These are phyloP conservation scores for Prenolepis imparis DNA, from an alignment of 2,888 invertebrate species.

Conservation along the genomic window DNA sequence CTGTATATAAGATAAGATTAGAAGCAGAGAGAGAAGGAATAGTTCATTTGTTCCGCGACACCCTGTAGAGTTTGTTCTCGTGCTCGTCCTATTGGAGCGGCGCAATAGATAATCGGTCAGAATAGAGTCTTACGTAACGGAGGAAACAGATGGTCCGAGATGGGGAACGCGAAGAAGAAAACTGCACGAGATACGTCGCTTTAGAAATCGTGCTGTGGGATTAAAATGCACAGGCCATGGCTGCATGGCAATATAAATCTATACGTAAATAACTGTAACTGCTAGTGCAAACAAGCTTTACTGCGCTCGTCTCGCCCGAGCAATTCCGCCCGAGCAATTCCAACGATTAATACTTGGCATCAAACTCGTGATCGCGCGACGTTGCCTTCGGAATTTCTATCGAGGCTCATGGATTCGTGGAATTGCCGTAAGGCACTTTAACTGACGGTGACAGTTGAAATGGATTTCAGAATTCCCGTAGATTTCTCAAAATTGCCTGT, in stretches of 20 bases:
- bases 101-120: conserved; percentile 42
- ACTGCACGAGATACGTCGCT: background rate
- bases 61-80: conserved; percentile 1
- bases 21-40: background rate
- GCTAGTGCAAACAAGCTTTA: conserved; percentile 42
- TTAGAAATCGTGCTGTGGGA: background rate
- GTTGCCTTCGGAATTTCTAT: conserved; percentile 28
- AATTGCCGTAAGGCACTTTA: background rate
- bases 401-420: conserved; percentile 23
- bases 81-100: conserved; percentile 10
- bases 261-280: conserved; percentile 46
- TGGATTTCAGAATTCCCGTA: background rate
- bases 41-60: conserved; percentile 26
- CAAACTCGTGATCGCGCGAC: conserved; percentile 26
- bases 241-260: conserved; percentile 24
- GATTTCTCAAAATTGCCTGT: background rate
- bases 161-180: conserved; percentile 30
- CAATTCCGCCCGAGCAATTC: conserved; percentile 38
- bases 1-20: conserved; percentile 8
- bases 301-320: conserved; percentile 5
- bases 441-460: background rate
- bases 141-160: conserved; percentile 34
- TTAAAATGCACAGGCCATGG: conserved; percentile 29
- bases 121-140: conserved; percentile 51
- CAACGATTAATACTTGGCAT: conserved; percentile 48